Evolutionary conservation across 2,888 invertebrate species (phyloP).

Genomic region (Tipula lateralis): DNA sequence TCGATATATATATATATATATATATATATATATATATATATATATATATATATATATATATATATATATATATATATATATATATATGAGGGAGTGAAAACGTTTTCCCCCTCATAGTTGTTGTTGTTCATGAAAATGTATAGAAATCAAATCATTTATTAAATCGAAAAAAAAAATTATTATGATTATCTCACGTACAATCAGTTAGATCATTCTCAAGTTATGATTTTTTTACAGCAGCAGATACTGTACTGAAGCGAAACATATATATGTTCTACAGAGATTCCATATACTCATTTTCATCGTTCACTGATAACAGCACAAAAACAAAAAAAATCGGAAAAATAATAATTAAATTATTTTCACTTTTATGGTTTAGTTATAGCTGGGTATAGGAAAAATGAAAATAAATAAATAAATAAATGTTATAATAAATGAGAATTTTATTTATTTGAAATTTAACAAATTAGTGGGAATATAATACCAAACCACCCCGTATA

Average conservation of each 20-base stretch:
- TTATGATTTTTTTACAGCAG: neutral
- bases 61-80: neutral
- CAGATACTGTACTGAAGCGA: too few relatives aligned
- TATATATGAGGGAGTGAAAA: neutral
- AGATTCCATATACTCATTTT: neutral
- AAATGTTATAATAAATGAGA: neutral
- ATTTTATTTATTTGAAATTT: conserved; percentile 19
- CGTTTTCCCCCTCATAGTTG: neutral
- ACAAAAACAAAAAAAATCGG: neutral
- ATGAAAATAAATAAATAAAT: neutral
- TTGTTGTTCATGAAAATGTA: neutral
- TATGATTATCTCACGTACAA: conserved; percentile 24
- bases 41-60: too few relatives aligned
- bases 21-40: too few relatives aligned
- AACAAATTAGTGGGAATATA: neutral
- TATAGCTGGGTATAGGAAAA: neutral
- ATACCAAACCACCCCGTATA: neutral
- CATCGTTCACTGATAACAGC: neutral
- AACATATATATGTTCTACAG: neutral
- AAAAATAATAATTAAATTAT: conserved; percentile 3
- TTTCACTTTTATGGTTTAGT: conserved; percentile 11
- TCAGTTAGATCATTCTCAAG: conserved; percentile 24
- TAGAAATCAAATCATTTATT: conserved; percentile 24
- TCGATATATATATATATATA: too few relatives aligned
- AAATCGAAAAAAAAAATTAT: neutral